phyloP scores from a whole-genome alignment of 2,888 invertebrate genomes.

The Coelopa pilipes region DNA sequence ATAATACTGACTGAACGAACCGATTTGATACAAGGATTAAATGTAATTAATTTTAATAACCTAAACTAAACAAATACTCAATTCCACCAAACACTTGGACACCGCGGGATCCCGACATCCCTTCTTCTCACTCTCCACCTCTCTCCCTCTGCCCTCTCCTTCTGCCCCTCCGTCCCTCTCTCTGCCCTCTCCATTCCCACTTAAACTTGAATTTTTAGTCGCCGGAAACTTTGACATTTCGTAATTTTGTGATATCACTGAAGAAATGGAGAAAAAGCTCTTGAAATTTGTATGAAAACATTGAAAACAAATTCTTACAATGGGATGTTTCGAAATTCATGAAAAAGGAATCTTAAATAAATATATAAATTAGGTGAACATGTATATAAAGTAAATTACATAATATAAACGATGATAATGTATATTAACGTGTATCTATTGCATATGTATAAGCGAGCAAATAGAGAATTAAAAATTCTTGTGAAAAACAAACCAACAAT shows the following conservation, averaged over 20 bases:
- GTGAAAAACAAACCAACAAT: constrained; percentile 46
- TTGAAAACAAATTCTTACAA: too few relatives aligned
- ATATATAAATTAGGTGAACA: constrained; percentile 23
- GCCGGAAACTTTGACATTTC: constrained; percentile 63
- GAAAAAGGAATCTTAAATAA: neutral
- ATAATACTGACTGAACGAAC: constrained; percentile 57
- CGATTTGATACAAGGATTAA: constrained; percentile 38
- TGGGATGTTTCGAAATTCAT: constrained; percentile 44
- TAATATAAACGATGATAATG: constrained; percentile 47
- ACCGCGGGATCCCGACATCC: too few relatives aligned
- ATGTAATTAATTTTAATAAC: too few relatives aligned
- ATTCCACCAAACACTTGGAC: constrained; percentile 7
- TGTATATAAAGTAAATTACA: constrained; percentile 44
- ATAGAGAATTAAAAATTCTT: constrained; percentile 66
- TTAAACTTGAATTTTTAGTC: constrained; percentile 49
- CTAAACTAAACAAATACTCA: constrained; percentile 36
- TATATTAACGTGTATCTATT: constrained; percentile 50
- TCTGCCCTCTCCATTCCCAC: constrained; percentile 30
- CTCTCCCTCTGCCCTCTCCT: constrained; percentile 18
- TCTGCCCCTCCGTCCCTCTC: constrained; percentile 17
- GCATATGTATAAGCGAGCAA: constrained; percentile 62
- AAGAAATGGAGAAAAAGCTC: constrained; percentile 38
- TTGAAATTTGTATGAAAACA: constrained; percentile 19
- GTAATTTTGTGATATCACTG: constrained; percentile 64
- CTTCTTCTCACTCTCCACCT: neutral